phyloP scores from a whole-genome alignment of 2,113 vertebrate species.

The Amphilophus citrinellus region DNA sequence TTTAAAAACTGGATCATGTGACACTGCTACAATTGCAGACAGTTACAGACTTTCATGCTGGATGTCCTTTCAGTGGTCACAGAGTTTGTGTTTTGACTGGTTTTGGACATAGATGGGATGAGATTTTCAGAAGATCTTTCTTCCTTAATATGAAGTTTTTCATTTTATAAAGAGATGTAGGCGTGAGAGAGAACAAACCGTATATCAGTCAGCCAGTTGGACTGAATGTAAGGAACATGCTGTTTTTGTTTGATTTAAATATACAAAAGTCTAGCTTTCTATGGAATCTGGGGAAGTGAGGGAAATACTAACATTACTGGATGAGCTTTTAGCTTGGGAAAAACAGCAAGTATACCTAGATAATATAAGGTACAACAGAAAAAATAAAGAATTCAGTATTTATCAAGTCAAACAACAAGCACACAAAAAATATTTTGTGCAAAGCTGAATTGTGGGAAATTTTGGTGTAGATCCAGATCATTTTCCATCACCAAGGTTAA shows the following conservation, averaged over 20 bases:
- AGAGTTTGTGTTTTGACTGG: not conserved
- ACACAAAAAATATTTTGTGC: not conserved
- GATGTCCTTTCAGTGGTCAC: conserved; percentile 7
- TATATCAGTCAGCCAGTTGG: not conserved
- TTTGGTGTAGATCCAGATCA: not conserved
- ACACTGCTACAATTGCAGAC: not conserved
- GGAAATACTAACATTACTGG: not conserved
- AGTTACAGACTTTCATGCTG: not conserved
- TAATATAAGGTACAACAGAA: not conserved
- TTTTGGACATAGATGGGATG: not conserved
- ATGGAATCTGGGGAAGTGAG: not conserved
- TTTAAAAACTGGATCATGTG: conserved; percentile 36
- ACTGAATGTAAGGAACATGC: conserved; percentile 3
- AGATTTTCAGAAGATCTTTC: not conserved
- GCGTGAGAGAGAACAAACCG: conserved; percentile 1
- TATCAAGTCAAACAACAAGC: not conserved
- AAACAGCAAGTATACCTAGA: not conserved
- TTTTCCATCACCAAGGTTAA: not conserved
- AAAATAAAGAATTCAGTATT: not conserved
- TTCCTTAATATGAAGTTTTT: not conserved
- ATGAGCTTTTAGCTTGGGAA: not conserved
- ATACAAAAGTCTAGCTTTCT: not conserved
- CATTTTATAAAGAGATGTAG: not conserved
- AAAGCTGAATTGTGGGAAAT: not conserved
- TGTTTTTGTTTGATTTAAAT: not conserved